Base-by-base conservation (phyloP, 1,140 invertebrate species). In the Acromyrmex echinatior region DNA sequence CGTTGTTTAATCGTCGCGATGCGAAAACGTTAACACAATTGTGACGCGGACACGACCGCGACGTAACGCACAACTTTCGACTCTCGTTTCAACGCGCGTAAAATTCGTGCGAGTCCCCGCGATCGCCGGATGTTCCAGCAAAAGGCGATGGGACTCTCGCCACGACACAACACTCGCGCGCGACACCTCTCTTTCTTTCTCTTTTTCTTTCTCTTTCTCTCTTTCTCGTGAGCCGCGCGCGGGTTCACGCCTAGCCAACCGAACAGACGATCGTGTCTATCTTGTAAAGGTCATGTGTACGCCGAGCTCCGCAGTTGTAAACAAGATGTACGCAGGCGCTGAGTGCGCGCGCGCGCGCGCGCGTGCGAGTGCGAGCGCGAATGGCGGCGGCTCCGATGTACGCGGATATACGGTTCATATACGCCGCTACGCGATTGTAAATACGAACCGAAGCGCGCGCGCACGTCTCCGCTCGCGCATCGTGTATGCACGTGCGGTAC, bases 251-350 rank as follows among this genome's bases (percentile, higher is more conserved):
- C 86, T 91, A 90, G 79, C 76, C 74, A 86, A 74, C 88, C 73
- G 92, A 92, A 92, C 91, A 90, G 91, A 91, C 91, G 92, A 93
- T 95, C 92, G 93, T 94, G 92, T 95, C 95, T 95, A 95, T 95
- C 93, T 95, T 95, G 94, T 94, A 95, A 95, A 95, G 95, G 95
- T 95, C 95, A 95, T 95, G 94, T 95, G 94, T 95, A 92, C 92
- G 92, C 91, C 92, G 92, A 93, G 92, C 94, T 95, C 93, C 93
- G 94, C 94, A 95, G 94, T 95, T 95, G 95, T 95, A 95, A 95
- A 95, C 95, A 95, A 95, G 91, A 92, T 93, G 63, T 95, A 93
- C 95, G 95, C 94, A 95, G 92, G 93, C 94, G 93, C 93, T 76
- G 90, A 93, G 91, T 88, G 92, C 92, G 56, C 0, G 63, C 60